Evolutionary conservation across 2,797 vertebrate genomes (phyloP).

Genomic region (Falco peregrinus): DNA sequence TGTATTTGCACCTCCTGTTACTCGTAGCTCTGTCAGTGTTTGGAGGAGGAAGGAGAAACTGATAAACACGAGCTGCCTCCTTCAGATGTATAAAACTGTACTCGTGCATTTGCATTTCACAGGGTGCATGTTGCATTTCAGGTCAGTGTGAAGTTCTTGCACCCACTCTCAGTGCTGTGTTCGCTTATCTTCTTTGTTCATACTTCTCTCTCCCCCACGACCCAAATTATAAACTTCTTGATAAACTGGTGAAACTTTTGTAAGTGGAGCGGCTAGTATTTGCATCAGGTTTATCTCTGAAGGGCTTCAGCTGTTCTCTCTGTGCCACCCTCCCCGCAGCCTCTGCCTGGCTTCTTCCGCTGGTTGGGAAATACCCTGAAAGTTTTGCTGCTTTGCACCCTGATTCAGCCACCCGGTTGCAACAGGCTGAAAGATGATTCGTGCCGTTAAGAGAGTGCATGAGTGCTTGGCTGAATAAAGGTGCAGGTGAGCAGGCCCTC

Average conservation of each 20-base stretch:
- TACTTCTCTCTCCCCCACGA: not conserved
- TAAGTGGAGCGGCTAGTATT: not conserved
- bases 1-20: not conserved
- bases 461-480: not conserved
- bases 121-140: not conserved
- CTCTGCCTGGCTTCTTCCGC: not conserved
- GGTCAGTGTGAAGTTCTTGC: not conserved
- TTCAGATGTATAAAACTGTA: not conserved
- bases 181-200: not conserved
- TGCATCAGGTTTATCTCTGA: not conserved
- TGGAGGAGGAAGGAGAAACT: not conserved
- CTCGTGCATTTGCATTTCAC: not conserved
- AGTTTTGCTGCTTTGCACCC: not conserved
- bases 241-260: not conserved
- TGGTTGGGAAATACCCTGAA: not conserved
- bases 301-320: not conserved
- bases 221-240: not conserved
- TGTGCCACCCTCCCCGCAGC: not conserved
- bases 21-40: not conserved
- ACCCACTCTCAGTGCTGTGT: not conserved
- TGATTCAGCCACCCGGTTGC: not conserved
- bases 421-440: not conserved
- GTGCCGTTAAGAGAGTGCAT: rapidly evolving
- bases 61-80: not conserved
- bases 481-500: not conserved